Base-by-base conservation (phyloP, 2,888 invertebrate species). In the Diabrotica balteata region DNA sequence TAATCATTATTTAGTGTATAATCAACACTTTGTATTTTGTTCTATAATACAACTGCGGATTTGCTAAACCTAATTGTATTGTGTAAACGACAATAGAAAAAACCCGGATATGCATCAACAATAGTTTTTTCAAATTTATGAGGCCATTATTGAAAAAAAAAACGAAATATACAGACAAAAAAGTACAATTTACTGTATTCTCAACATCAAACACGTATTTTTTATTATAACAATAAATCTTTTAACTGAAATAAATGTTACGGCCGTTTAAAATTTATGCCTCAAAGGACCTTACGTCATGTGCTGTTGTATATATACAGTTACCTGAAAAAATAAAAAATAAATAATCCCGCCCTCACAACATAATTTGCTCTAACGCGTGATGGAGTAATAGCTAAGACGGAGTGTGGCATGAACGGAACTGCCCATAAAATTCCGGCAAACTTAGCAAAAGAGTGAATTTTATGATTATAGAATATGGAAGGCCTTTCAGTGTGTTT, bases 391-490 rank as follows among this genome's bases (percentile, higher is more conserved):
- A 11, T 49, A 42, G 45, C 10, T 43, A 8, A 51, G 46, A 50
- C 22, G 51, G 4, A 42, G 11, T 22, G 17, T 32, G 32, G 49
- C 22, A 65, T 22, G 46, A 52, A 43, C 59, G 10, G 58, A 42
- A 64, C 52, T 47, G 49, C 10, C 42, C 63, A 43, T 63, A 57
- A 57, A 57, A 57, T 57, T 63, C 45, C 22, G 50, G 63, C 45
- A 46, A 57, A 63, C 50, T 57, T 63, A 17, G 51, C 57, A 43
- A 57, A 63, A 57, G 43, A 50, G 17, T 9, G 63, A 51, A 43
- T 63, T 63, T 63, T 63, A 63, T 57, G 57, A 63, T 57, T 63
- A 63, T 63, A 57, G 63, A 63, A 63, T 63, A 63, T 58, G 63
- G 45, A 32, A 42, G 32, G 45, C 22, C 32, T 61, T 11, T 49